phyloP scores from a whole-genome alignment of 2,113 vertebrate species.

The Coregonus clupeaformis region DNA sequence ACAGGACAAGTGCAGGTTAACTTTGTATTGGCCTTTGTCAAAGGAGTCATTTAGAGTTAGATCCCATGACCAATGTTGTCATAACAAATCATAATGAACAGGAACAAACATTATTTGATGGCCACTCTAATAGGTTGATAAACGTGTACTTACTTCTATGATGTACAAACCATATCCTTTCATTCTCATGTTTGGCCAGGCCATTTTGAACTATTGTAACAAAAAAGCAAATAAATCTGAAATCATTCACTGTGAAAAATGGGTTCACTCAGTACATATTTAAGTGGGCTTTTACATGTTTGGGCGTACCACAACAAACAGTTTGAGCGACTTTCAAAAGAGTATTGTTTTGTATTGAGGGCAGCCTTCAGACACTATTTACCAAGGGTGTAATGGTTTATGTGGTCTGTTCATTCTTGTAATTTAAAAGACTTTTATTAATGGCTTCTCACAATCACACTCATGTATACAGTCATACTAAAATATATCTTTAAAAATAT shows the following conservation, averaged over 20 bases:
- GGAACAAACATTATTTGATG: background rate
- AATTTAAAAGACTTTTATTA: too few relatives aligned
- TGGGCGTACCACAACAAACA: background rate
- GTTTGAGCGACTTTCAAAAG: background rate
- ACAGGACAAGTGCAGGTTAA: constrained; percentile 56
- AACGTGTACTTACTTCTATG: background rate
- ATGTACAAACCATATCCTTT: background rate
- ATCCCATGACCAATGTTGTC: constrained; percentile 33
- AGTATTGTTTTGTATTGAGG: background rate
- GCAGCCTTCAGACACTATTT: background rate
- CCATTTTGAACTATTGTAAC: constrained; percentile 25
- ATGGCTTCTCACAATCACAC: too few relatives aligned
- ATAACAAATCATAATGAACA: background rate
- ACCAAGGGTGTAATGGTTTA: background rate
- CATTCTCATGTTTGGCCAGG: background rate
- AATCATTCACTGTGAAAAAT: background rate
- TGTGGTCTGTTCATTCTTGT: background rate
- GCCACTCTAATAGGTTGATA: constrained; percentile 3
- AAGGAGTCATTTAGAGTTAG: constrained; percentile 20
- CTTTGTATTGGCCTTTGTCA: constrained; percentile 39
- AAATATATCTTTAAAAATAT: too few relatives aligned
- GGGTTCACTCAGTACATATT: constrained; percentile 20
- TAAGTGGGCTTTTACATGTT: background rate
- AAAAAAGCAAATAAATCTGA: constrained; percentile 13
- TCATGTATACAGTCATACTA: too few relatives aligned